Conservation (phyloP, 2,797 vertebrate species). For the Sebastes miniatus region DNA sequence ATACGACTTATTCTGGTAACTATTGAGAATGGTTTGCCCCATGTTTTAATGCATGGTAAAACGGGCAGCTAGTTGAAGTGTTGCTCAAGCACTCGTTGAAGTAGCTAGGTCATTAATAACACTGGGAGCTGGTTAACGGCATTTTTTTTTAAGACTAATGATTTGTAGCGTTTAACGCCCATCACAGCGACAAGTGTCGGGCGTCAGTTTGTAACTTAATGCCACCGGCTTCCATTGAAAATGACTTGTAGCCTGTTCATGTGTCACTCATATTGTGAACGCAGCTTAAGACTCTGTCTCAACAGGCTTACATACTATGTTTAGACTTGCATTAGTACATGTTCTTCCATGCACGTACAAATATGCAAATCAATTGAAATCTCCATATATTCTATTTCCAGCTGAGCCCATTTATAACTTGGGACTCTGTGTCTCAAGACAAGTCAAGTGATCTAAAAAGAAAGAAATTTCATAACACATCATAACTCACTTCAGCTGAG, state of each 20-base stretch:
- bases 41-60: neutral
- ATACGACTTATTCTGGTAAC: neutral
- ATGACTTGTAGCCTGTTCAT: neutral
- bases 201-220: neutral
- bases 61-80: no score
- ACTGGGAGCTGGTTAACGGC: no score
- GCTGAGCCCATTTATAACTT: neutral
- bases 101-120: no score
- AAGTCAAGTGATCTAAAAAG: neutral
- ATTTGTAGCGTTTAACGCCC: no score
- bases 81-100: no score
- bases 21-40: neutral
- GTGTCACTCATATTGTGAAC: neutral
- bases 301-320: neutral
- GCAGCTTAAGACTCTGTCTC: neutral
- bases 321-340: neutral
- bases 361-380: neutral
- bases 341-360: neutral
- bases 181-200: no score
- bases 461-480: conserved; percentile 26
- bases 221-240: neutral
- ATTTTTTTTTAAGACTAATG: no score
- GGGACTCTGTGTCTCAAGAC: conserved; percentile 4
- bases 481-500: conserved; percentile 27
- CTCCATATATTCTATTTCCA: neutral